A percentile compares a stretch with the other conserved stretches of the same genome.
phyloP scores from a whole-genome alignment of 92 coral and sea anemone species.

The Zoanthus sansibaricus region DNA sequence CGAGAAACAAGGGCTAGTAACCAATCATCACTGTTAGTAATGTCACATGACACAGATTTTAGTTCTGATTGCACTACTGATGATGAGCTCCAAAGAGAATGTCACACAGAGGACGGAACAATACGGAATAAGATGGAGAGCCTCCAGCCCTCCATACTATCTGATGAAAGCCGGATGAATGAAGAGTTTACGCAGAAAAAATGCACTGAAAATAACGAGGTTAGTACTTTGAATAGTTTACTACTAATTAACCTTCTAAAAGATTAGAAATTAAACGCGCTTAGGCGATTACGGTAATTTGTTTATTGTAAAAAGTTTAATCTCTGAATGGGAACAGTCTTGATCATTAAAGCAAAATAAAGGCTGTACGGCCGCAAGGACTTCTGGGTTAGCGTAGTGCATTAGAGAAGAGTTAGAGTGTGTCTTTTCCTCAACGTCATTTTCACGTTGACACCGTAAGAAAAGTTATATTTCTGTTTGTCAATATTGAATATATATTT shows the following conservation, averaged over 20 bases:
- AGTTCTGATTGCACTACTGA: neutral
- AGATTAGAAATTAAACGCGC: neutral
- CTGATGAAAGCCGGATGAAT: neutral
- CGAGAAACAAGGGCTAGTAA: neutral
- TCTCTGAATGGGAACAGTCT: too few relatives aligned
- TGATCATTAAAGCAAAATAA: neutral
- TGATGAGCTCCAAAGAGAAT: neutral
- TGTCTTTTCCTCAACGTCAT: too few relatives aligned
- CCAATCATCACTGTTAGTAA: conserved; percentile 32
- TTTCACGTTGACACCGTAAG: too few relatives aligned
- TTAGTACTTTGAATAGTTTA: neutral
- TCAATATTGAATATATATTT: too few relatives aligned
- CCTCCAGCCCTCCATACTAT: neutral
- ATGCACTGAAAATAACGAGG: neutral
- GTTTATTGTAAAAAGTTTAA: too few relatives aligned
- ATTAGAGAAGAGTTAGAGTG: too few relatives aligned
- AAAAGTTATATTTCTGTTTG: too few relatives aligned
- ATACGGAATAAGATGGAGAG: neutral
- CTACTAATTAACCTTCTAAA: neutral
- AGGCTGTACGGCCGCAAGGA: neutral
- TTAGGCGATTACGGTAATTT: too few relatives aligned
- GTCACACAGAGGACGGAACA: neutral
- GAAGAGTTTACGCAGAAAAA: neutral
- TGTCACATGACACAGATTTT: conserved; percentile 41
- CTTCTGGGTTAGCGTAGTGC: too few relatives aligned